Conservation (phyloP, 2,888 invertebrate genomes). For the Micoletzkya japonica region DNA sequence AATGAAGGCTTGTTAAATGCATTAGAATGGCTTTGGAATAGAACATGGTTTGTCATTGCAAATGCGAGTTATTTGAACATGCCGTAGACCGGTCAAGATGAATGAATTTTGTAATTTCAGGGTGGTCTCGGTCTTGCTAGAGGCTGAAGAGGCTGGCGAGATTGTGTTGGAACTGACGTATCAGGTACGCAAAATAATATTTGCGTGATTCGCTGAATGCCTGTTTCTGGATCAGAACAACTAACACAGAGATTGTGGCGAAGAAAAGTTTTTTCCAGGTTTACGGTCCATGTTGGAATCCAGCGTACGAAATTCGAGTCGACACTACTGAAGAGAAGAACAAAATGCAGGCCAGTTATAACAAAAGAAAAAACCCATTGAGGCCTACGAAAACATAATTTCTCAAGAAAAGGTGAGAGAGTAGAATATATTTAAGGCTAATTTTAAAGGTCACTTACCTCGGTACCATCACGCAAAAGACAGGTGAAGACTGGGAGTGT, state of each 20-base stretch:
- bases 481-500: constrained; percentile 65
- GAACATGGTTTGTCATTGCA: no score
- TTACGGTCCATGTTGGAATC: constrained; percentile 51
- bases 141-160: background rate
- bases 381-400: background rate
- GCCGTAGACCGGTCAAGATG: no score
- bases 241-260: no score
- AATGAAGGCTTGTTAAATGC: no score
- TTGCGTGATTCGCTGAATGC: no score
- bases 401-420: no score
- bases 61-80: no score
- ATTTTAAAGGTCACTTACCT: constrained; percentile 58
- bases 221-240: no score
- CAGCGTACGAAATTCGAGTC: constrained; percentile 57
- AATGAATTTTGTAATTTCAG: no score
- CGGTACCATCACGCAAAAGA: constrained; percentile 64
- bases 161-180: constrained; percentile 12
- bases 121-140: constrained; percentile 10
- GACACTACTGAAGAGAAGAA: constrained; percentile 34
- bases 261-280: constrained; percentile 41
- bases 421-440: background rate
- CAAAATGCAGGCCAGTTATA: constrained; percentile 9
- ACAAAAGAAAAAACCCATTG: background rate
- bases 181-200: no score
- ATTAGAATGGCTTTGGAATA: no score